Base-by-base conservation (phyloP, 2,888 invertebrate species). In the Drosophila phalerata region DNA sequence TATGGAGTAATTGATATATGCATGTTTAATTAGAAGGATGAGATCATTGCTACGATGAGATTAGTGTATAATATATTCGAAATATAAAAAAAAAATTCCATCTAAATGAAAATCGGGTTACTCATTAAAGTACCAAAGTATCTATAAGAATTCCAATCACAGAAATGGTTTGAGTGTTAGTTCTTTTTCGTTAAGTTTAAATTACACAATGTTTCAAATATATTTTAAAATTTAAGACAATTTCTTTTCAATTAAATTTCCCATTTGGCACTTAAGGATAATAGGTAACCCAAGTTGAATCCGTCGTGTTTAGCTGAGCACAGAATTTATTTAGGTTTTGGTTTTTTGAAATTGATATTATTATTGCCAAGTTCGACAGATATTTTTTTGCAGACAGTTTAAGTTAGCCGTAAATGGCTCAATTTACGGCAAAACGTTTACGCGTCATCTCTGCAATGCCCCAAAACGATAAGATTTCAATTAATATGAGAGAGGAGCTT, bases 401-500 rank as follows among this genome's bases (percentile, higher is more conserved):
- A 47, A 60, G 62, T 53, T 37, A 56, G 47, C 49, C 57, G 9
- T 57, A 68, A 75, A 75, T 62, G 68, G 42, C 40, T 63, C 63
- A 63, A 63, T 68, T 72, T 68, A 58, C 34, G 55, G 38, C 22
- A 61, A 65, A 47, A 47, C 56, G 47, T 47, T 60, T 63, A 66
- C 60, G 42, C 42, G 48, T 43, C 52, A 52, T n/a, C 38, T 70
- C 40, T 32, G 40, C 67, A 61, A 66, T 81, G 56, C 61, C 48
- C 47, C 34, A 34, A 73, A 77, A 72, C 69, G 84, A 86, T 85
- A 85, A 82, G 80, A 84, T 82, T 86, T 86, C 86, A 85, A 86
- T 85, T 86, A 86, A 81, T 86, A 79, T 76, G 57, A 30, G 30
- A 15, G 48, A 48, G 17, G 11, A 67, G 73, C 66, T 67, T 69